These are phyloP conservation scores for Agrochola lychnidis DNA, from an alignment of 2,888 invertebrate species.

Conservation along the genomic window DNA sequence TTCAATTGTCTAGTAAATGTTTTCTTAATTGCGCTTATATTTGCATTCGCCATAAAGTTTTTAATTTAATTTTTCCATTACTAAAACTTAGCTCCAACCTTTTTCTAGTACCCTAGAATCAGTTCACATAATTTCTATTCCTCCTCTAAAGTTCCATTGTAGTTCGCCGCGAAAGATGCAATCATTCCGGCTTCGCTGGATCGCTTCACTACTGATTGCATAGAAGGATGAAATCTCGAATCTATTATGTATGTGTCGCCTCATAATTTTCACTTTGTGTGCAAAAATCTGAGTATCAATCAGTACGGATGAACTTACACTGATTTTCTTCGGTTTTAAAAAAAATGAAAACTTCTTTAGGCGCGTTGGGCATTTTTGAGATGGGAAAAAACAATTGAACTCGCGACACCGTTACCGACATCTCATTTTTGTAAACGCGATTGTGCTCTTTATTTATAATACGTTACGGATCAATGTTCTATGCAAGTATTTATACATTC, in stretches of 20 bases:
- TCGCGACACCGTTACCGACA: no score
- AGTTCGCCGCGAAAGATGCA: constrained; percentile 19
- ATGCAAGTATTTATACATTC: no score
- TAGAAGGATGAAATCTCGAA: background rate
- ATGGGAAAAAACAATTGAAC: no score
- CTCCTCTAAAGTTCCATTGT: constrained; percentile 15
- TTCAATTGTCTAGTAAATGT: background rate
- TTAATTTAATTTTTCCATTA: background rate
- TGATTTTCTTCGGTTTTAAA: background rate
- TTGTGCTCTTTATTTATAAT: no score
- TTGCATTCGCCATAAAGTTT: background rate
- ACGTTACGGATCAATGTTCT: no score
- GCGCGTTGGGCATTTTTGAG: no score
- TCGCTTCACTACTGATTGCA: constrained; percentile 27
- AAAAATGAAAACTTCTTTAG: no score
- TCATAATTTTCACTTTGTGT: constrained; percentile 14
- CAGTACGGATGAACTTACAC: background rate
- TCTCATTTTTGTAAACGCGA: no score
- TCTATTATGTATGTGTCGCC: constrained; percentile 12
- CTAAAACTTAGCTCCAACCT: background rate
- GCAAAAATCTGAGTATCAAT: constrained; percentile 1
- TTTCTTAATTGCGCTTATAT: background rate
- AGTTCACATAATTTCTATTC: constrained; percentile 24
- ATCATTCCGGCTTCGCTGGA: constrained; percentile 19
- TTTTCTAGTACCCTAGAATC: background rate